Conservation (phyloP, 1,140 invertebrate species). For the Saccostrea echinata region DNA sequence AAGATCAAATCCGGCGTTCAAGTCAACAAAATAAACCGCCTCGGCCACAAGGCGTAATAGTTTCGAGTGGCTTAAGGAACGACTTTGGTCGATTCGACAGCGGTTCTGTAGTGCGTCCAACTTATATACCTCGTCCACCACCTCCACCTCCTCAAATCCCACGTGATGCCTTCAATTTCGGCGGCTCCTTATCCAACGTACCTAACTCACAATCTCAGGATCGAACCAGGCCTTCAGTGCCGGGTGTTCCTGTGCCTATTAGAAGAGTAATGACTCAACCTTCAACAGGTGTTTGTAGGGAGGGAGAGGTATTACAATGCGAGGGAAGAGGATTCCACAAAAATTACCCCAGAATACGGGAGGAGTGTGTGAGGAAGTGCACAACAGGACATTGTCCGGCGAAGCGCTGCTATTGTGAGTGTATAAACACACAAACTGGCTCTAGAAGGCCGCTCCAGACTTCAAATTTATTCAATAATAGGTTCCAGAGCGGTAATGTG, state of each 20-base stretch:
- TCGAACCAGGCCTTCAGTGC: neutral
- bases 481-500: neutral
- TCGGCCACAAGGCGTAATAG: neutral
- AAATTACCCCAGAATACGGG: neutral
- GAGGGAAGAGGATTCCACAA: neutral
- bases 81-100: slow-evolving; percentile 11
- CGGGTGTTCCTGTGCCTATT: neutral
- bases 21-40: neutral
- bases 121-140: neutral
- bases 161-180: neutral
- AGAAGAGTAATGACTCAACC: neutral
- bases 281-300: neutral
- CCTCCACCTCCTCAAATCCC: neutral
- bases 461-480: neutral
- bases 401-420: slow-evolving; percentile 4
- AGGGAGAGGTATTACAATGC: neutral
- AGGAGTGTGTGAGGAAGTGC: neutral
- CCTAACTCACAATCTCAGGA: neutral
- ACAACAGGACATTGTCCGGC: neutral
- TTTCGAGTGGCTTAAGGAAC: neutral
- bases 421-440: neutral
- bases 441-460: neutral
- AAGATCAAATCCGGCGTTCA: neutral
- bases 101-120: neutral
- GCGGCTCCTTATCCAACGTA: neutral